Base-by-base conservation (phyloP, 2,113 vertebrate genomes). In the Saccopteryx bilineata region DNA sequence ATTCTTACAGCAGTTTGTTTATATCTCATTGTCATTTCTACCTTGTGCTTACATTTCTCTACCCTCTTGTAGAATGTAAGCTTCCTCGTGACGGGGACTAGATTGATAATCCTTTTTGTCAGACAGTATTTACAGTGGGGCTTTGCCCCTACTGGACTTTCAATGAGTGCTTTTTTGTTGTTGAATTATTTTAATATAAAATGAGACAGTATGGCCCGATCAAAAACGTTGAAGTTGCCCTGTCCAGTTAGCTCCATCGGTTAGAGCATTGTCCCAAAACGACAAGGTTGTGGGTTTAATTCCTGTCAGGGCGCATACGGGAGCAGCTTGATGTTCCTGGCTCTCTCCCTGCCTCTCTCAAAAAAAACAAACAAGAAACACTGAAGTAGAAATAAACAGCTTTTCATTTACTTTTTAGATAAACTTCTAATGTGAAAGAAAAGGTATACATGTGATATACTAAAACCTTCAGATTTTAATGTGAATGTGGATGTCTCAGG, bases 361-460 rank as follows among this genome's bases (percentile, higher is more conserved):
- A 39, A 39, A 39, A 39, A 39, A 39, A 39, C 39, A 39, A 39
- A 39, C 39, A 39, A 39, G 39, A 39, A 39, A 39, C 39, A 65
- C 9, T 78, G 15, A 87, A 69, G 14, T 78, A n/a, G 18, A 26
- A 86, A 84, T 87, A 60, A 79, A 68, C 4, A 84, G 52, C 11
- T 31, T 83, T 71, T 48, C 46, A 10, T 81, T 82, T 87, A 48
- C 26, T 68, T 79, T 76, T 79, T 89, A 26, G 31, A 48, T 85
- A 87, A 88, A 66, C 65, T 72, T 97, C 21, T 9, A 71, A 83
- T 87, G 48, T 79, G 39, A 78, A 76, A 96, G n/a, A 65, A 82
- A 76, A 52, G 33, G 18, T 81, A 46, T 28, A 9, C 0, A 1
- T 84, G 84, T 75, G 65, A 52, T 75, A 1, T 50, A 46, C 60